Base-by-base conservation (phyloP, 2,888 invertebrate species). In the Campopleginae sp. region DNA sequence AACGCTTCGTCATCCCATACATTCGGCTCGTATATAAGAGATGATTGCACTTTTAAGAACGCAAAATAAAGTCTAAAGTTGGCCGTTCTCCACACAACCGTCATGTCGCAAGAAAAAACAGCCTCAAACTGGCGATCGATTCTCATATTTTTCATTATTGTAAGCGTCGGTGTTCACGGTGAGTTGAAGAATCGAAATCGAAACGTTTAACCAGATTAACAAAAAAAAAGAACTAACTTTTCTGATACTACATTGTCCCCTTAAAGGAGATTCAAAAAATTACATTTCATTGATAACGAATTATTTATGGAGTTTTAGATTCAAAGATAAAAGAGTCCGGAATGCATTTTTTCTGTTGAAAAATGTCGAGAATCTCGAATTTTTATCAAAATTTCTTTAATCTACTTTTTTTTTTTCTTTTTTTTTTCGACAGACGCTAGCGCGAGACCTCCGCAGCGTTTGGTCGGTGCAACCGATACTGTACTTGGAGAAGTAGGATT, bases 401-500 rank as follows among this genome's bases (percentile, higher is more conserved):
- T 33, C 38, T 19, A 42, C 19, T 58, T 38, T 12, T 42, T 4
- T 38, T 10, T 19, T n/a, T 33, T 14, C 44, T 23, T 58, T 71
- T 12, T n/a, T 44, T 23, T 58, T 71, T 12, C 10, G n/a, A 38
- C 31, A 82, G 82, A 38, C 33, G 38, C 31, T 19, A 19, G 23
- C 4, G 82, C 66, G n/a, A 84, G 66, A 23, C 76, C 80, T 4
- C 80, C 80, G 17, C 65, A 14, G n/a, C 75, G 80, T 61, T 71
- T 84, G 51, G 54, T 80, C 71, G 80, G 80, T 27, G 84, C 80
- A 44, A 58, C 80, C 33, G 84, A 80, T n/a, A 51, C 80, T 17
- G 63, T 12, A 0, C 54, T 42, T 7, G 90, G 89, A 12, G 89
- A 89, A 74, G 88, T 89, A 38, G 88, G 90, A 2, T 89, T 88